A percentile compares a stretch with the other conserved stretches of the same genome.
Evolutionary conservation across 2,797 vertebrate genomes (phyloP).

Genomic region (Merluccius polli): DNA sequence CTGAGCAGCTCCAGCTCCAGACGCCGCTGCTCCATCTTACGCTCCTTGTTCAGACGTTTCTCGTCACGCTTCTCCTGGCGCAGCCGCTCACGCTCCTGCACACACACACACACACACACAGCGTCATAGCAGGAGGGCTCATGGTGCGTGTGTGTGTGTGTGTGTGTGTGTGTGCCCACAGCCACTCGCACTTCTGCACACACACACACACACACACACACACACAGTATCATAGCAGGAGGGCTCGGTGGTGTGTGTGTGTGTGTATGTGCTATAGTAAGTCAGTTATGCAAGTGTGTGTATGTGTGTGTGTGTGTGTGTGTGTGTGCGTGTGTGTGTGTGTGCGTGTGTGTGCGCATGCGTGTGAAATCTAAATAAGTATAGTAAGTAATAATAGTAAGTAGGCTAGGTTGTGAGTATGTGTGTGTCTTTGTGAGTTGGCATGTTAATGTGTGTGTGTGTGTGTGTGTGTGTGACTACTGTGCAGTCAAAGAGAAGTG

Average conservation of each 20-base stretch:
- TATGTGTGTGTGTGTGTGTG: neutral
- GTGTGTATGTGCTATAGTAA: neutral
- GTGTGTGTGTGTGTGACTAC: slow-evolving; percentile 22
- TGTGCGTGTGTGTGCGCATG: neutral
- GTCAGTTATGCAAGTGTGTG: neutral
- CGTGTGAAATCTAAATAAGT: no score
- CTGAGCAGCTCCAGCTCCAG: slow-evolving; percentile 95
- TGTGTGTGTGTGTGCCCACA: neutral
- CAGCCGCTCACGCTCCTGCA: slow-evolving; percentile 91
- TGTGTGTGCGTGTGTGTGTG: neutral
- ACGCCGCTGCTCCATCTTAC: slow-evolving; percentile 92
- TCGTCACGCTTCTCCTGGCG: slow-evolving; percentile 98
- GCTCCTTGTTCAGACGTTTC: slow-evolving; percentile 96
- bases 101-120: neutral
- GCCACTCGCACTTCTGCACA: no score
- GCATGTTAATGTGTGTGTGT: neutral
- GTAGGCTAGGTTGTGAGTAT: neutral
- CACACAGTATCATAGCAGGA: neutral
- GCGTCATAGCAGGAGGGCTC: neutral
- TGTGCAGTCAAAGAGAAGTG: slow-evolving; percentile 67
- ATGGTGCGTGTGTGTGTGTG: neutral
- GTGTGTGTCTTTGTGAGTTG: no score
- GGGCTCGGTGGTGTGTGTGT: neutral
- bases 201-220: no score
- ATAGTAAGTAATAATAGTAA: neutral